These are phyloP conservation scores for Halcyon leucocephala DNA, from an alignment of 2,797 vertebrate species.

Conservation along the genomic window DNA sequence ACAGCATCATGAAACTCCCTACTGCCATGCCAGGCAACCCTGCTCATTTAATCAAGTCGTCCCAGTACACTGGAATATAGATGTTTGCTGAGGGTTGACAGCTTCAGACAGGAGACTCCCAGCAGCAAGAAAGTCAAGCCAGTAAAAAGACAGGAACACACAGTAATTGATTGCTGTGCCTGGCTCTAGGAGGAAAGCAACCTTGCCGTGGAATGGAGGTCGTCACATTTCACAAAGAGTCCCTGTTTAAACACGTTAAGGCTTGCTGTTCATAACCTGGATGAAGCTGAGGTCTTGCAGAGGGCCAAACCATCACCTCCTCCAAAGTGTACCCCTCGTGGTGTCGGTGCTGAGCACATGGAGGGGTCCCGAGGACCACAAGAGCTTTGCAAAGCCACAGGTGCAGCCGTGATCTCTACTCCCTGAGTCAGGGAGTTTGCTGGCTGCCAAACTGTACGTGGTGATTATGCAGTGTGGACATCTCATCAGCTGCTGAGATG, in stretches of 20 bases:
- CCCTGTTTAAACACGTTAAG: fast-evolving
- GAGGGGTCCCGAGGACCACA: fast-evolving
- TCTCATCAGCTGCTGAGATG: constrained; percentile 42
- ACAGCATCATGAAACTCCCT: background rate
- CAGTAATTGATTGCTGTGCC: background rate
- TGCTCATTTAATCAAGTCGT: background rate
- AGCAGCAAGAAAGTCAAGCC: background rate
- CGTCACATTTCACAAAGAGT: fast-evolving
- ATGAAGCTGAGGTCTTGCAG: background rate
- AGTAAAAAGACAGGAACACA: background rate
- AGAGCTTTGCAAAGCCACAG: background rate
- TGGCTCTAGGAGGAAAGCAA: background rate
- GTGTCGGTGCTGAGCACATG: background rate
- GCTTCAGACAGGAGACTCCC: background rate
- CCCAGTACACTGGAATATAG: background rate
- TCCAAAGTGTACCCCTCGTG: fast-evolving
- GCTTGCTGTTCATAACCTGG: background rate
- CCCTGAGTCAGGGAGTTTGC: background rate
- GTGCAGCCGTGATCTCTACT: background rate
- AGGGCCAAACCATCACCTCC: background rate
- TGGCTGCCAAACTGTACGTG: background rate
- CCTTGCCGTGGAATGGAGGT: background rate
- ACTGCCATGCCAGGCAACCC: background rate
- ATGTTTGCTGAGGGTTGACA: background rate
- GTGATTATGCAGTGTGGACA: constrained; percentile 20